A percentile compares a stretch with the other conserved stretches of the same genome.
Conservation (phyloP, 2,113 vertebrate species). For the Urocolius indicus region DNA sequence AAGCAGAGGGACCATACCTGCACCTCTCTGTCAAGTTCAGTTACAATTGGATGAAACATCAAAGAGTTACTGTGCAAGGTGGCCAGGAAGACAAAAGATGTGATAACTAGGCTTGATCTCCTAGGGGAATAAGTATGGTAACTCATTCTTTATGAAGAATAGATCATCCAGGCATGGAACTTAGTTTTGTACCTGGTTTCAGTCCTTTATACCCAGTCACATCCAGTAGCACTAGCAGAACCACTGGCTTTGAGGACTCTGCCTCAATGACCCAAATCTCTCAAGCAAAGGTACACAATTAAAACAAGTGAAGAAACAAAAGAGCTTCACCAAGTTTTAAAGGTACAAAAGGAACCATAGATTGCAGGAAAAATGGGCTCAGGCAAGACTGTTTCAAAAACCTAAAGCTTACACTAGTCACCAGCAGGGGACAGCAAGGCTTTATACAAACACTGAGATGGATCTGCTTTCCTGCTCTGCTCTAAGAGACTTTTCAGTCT, state of each 20-base stretch:
- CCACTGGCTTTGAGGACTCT: neutral
- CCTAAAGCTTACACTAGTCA: neutral
- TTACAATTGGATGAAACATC: neutral
- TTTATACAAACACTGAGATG: neutral
- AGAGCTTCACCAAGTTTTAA: neutral
- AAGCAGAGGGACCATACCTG: neutral
- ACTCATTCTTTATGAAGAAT: neutral
- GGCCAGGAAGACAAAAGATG: neutral
- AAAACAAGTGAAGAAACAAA: neutral
- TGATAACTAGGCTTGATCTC: neutral
- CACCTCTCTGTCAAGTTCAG: neutral
- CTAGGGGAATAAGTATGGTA: neutral
- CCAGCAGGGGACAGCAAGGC: constrained; percentile 48
- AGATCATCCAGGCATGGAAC: neutral
- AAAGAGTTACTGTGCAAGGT: neutral
- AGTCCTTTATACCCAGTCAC: neutral
- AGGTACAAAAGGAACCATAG: neutral
- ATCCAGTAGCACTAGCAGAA: neutral
- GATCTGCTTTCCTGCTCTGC: neutral
- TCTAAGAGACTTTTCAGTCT: neutral
- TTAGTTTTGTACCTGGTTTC: neutral
- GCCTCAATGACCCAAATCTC: neutral
- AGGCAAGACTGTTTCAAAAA: neutral
- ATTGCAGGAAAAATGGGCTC: neutral
- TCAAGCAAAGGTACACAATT: neutral